Conservation (phyloP, 2,797 vertebrate genomes). For the Pteropus rufus region DNA sequence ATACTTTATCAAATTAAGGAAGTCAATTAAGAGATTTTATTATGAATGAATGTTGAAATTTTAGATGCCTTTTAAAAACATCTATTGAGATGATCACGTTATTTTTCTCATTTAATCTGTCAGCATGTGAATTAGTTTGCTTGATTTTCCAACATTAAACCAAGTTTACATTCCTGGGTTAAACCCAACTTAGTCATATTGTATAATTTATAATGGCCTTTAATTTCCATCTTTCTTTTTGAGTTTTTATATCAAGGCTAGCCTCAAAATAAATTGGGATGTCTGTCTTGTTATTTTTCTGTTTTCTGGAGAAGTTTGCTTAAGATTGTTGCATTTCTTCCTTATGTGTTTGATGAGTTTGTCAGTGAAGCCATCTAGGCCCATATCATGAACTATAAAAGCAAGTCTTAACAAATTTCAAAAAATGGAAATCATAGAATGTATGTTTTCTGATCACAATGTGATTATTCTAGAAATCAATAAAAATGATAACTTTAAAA, state of each 20-base stretch:
- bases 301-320: background rate
- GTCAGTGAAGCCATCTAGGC: background rate
- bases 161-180: background rate
- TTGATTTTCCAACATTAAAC: constrained; percentile 5
- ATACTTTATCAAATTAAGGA: background rate
- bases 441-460: background rate
- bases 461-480: background rate
- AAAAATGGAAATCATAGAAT: background rate
- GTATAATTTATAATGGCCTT: background rate
- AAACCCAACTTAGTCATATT: background rate
- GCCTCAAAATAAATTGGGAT: background rate
- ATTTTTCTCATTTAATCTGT: background rate
- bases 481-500: background rate
- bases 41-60: background rate
- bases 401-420: background rate
- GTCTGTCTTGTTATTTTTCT: background rate
- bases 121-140: background rate
- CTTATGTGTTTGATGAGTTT: background rate
- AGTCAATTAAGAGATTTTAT: background rate
- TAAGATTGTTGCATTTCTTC: background rate
- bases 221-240: background rate
- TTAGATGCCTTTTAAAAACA: background rate
- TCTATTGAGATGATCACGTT: background rate
- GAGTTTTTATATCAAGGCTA: background rate
- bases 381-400: background rate